Evolutionary conservation across 2,888 invertebrate species (phyloP).

Genomic region (Ernsta delagoae): DNA sequence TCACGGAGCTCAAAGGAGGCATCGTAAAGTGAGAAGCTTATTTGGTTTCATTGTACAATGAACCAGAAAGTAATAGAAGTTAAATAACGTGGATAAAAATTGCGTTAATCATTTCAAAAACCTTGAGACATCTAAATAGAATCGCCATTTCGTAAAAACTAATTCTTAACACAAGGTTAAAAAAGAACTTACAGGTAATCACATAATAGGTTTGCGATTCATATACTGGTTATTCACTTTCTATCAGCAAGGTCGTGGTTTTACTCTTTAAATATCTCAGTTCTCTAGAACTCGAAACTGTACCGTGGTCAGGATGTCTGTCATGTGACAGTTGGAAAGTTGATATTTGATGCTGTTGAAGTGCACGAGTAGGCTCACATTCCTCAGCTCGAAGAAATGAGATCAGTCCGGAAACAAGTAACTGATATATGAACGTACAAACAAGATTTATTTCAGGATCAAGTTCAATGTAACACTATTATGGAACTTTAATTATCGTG

Average conservation of each 20-base stretch:
- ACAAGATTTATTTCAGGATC: constrained; percentile 34
- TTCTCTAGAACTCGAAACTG: neutral
- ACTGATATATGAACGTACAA: constrained; percentile 21
- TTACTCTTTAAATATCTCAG: neutral
- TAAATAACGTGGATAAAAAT: neutral
- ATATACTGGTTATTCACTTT: neutral
- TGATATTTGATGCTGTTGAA: constrained; percentile 33
- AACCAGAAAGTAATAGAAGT: constrained; percentile 30
- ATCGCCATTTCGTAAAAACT: too few species aligned
- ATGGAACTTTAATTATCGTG: neutral
- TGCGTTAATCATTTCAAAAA: too few species aligned
- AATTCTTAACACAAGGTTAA: too few species aligned
- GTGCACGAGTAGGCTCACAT: constrained; percentile 22
- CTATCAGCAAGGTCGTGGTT: neutral
- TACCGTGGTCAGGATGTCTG: neutral
- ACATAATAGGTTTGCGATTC: too few species aligned
- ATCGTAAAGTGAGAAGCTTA: constrained; percentile 29
- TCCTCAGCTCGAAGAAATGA: constrained; percentile 30
- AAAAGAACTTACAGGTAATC: too few species aligned
- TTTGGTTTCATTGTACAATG: constrained; percentile 28
- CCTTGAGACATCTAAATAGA: too few species aligned
- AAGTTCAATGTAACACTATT: constrained; percentile 21
- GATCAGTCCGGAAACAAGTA: constrained; percentile 34
- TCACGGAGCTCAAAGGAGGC: constrained; percentile 39
- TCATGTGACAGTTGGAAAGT: constrained; percentile 28